Conservation (phyloP, 2,888 invertebrate species). For the Hermaeophaga mercurialis region DNA sequence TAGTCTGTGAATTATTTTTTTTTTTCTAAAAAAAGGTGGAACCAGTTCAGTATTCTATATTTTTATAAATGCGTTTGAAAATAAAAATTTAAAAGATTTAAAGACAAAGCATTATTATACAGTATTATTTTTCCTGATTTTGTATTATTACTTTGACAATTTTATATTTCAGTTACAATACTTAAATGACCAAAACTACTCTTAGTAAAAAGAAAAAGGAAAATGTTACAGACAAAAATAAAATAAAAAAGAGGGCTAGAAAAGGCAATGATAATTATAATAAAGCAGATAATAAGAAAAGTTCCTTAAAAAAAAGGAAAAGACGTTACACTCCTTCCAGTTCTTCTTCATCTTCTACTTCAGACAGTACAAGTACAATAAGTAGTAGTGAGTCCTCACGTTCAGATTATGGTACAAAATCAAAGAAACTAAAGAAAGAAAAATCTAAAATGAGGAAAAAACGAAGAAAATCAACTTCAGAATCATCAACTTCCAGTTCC, state of each 20-base stretch:
- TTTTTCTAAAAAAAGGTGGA: too few relatives aligned
- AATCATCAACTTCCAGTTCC: conserved; percentile 18
- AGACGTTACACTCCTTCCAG: neutral
- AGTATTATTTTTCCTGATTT: too few relatives aligned
- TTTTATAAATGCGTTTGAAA: too few relatives aligned
- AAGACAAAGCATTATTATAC: too few relatives aligned
- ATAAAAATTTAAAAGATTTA: too few relatives aligned
- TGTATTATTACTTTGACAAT: too few relatives aligned
- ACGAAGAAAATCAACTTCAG: conserved; percentile 14
- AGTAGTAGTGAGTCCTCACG: conserved; percentile 16
- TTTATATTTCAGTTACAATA: neutral
- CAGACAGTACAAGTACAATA: conserved; percentile 14
- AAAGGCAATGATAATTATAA: neutral
- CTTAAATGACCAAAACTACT: conserved; percentile 25
- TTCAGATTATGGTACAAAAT: conserved; percentile 1
- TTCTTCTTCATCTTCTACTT: conserved; percentile 20
- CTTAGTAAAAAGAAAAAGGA: conserved; percentile 13
- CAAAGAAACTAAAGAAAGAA: conserved; percentile 18
- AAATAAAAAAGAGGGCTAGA: neutral
- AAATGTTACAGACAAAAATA: neutral
- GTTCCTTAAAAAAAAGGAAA: neutral
- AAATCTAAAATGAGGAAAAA: conserved; percentile 15
- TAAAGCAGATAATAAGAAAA: neutral
- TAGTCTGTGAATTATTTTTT: too few relatives aligned
- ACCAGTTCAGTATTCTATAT: too few relatives aligned